Evolutionary conservation across 2,888 invertebrate genomes (phyloP), one percentile per base, ranked within the genome.

Genomic region (Ischnus inquisitorius): DNA sequence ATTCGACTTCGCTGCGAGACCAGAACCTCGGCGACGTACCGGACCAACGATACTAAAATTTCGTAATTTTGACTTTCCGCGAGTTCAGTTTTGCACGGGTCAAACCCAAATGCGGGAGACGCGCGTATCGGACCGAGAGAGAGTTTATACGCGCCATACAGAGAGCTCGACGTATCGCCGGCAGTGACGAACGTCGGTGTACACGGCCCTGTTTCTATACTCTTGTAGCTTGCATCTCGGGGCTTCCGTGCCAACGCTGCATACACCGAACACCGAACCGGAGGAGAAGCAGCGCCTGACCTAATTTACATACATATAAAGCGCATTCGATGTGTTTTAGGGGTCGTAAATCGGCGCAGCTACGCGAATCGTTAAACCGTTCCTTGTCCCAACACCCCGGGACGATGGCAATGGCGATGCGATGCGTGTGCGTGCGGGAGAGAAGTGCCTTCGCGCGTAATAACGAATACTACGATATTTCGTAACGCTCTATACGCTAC

Each of bases 261-360:
- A 69, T 54, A 25, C 46, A 62, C 25, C 41, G 43, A 60, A 60
- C 60, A 34, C 46, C 25, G 75, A 87, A 85, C 87, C 87, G 80
- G 86, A 85, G 78, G 89, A 87, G 88, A 88, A 74, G 69, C 74
- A 74, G 87, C 86, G 90, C 90, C 93, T 93, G 93, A 93, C 93
- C 93, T 93, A 93, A 93, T 93, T 93, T 93, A 93, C 93, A 93
- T 93, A 93, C 93, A 93, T 93, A 93, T 93, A 93, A 93, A 93
- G 93, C 92, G 92, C 92, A 92, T 93, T 93, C 92, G 93, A 93
- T 93, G 93, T 93, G 92, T 93, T 93, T 93, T 93, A 93, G 92
- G 92, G 93, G 92, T 90, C 93, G 93, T 93, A 93, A 93, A 93
- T 93, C 93, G 93, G 91, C 91, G 92, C 91, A 92, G 92, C 92